Evolutionary conservation across 2,888 invertebrate species (phyloP), one percentile per base, ranked within the genome.

Genomic region (Lymantria monacha): DNA sequence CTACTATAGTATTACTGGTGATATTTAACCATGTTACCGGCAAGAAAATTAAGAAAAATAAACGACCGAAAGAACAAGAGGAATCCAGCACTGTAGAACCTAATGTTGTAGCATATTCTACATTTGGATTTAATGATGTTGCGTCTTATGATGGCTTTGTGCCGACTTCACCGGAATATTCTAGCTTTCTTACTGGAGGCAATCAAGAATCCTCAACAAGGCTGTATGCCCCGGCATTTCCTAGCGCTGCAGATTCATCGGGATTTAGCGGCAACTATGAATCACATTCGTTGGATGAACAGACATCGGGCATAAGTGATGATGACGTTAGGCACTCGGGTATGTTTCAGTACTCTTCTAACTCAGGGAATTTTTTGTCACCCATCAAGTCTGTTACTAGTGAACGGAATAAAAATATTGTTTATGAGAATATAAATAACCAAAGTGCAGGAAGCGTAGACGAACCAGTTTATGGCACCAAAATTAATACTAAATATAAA

Each of bases 121-220:
- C 85, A 41, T 91, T 88, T 48, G 91, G 90, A 46, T 87, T 89
- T 60, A 88, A 89, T 44, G 89, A 90, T 68, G 88, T 89, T 38
- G 83, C 84, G 53, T 70, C 80, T 30, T 84, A 85, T 61, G 83
- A 87, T 58, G 89, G 87, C 2, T 89, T 88, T 51, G 75, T 89
- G 9, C 90, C 88, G 2, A 89, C 81, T 50, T 88, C 89, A 0
- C 86, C 88, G 31, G 90, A 90, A 56, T 87, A 84, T 57, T 72
- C 83, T 0, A 84, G 71, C 48, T 83, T 79, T 44, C 60, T 84
- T 38, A 85, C 70, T 46, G 72, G 70, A 41, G 70, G 56, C 13
- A 81, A 80, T 58, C 79, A 79, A 55, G 90, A 90, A 54, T 70
- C 81, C 0, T 70, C 84, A 0, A 83, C 83, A 2, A 80, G 83